phyloP scores from a whole-genome alignment of 2,888 invertebrate species.

The Euzetes globulus region DNA sequence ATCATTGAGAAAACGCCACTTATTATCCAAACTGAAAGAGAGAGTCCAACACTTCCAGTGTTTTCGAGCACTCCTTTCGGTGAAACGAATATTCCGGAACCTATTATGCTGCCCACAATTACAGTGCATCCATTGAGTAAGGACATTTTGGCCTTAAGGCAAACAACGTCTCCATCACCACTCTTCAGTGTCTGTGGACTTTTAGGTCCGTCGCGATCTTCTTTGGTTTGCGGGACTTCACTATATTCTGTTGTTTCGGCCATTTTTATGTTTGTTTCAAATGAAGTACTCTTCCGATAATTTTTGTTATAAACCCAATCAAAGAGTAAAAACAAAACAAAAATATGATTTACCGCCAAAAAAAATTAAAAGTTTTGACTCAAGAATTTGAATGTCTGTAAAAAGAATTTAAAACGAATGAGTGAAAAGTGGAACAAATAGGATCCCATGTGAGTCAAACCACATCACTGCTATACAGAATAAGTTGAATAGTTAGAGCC shows the following conservation, averaged over 20 bases:
- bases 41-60: conserved; percentile 87
- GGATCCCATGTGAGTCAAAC: conserved; percentile 7
- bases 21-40: conserved; percentile 82
- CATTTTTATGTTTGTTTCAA: not conserved
- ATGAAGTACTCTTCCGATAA: not conserved
- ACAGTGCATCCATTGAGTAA: conserved; percentile 87
- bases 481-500: not conserved
- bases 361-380: no score
- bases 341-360: not conserved
- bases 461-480: not conserved
- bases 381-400: not conserved
- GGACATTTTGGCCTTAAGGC: conserved; percentile 87
- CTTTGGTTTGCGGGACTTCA: conserved; percentile 28
- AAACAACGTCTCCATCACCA: conserved; percentile 57
- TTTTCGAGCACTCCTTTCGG: conserved; percentile 82
- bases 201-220: not conserved
- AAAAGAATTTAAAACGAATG: not conserved
- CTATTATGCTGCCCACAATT: conserved; percentile 93
- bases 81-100: conserved; percentile 92
- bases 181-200: not conserved
- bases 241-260: conserved; percentile 15
- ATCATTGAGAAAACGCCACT: conserved; percentile 95
- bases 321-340: not conserved
- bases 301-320: not conserved
- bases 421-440: not conserved